Base-by-base conservation (phyloP, 2,888 invertebrate genomes). In the Aspidapion aeneum region DNA sequence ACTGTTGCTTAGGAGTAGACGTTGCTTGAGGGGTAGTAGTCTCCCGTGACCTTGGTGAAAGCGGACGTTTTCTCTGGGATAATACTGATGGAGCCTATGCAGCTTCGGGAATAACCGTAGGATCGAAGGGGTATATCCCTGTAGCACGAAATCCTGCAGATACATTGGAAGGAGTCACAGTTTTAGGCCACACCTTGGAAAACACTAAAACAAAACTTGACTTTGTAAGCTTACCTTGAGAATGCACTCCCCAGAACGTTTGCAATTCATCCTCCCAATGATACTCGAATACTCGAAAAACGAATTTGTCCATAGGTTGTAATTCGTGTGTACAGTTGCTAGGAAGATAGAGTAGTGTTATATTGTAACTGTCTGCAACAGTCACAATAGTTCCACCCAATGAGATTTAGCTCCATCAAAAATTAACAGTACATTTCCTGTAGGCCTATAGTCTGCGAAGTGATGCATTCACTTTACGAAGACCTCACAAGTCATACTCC, bases 211-310 rank as follows among this genome's bases (percentile, higher is more conserved):
- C n/a, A n/a, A n/a, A n/a, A n/a, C n/a, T n/a, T n/a, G n/a, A n/a
- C n/a, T n/a, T n/a, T n/a, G n/a, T n/a, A n/a, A n/a, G n/a, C n/a
- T n/a, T n/a, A n/a, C n/a, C n/a, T n/a, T n/a, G n/a, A 60, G 60
- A 21, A 35, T 54, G 16, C 18, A 22, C 18, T 19, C 69, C 64
- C 73, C 72, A 75, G 64, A 71, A 75, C 55, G 57, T 64, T 16
- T 75, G 57, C 1, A 77, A 69, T 69, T 76, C 72, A 56, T 73
- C 68, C 64, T 77, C 75, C 75, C 77, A 78, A 65, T 73, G 70
- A 61, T 76, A 57, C 66, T 77, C 75, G 68, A 74, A 77, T 1
- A 73, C 68, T 52, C 71, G 61, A 66, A 74, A 76, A 9, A 75
- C 73, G 2, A 73, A 60, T 68, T 77, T 76, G 65, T 76, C n/a